Percentiles rank a stretch among this genome's conserved stretches.
Evolutionary conservation across 2,113 vertebrate genomes (phyloP).

Genomic region (Amia ocellicauda): DNA sequence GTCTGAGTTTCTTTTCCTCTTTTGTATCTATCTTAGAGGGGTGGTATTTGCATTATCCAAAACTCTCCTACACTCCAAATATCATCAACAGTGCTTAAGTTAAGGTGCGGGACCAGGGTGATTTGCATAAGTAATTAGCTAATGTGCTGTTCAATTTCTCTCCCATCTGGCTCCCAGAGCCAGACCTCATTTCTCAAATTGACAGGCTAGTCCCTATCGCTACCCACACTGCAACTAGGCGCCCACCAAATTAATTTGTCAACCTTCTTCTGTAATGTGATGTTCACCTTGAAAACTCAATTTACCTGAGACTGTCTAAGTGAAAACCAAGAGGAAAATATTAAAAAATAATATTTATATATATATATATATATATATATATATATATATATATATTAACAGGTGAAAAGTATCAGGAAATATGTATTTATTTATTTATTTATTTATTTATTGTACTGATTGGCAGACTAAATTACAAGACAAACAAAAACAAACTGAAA

Average conservation of each 20-base stretch:
- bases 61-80: constrained; percentile 51
- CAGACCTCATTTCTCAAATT: constrained; percentile 72
- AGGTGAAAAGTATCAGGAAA: too few species aligned
- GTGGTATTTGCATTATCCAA: constrained; percentile 57
- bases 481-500: too few species aligned
- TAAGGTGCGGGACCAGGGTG: constrained; percentile 61
- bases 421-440: too few species aligned
- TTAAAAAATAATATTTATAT: too few species aligned
- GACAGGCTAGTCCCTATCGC: constrained; percentile 71
- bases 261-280: constrained; percentile 70
- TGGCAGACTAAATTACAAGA: too few species aligned
- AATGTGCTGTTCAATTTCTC: constrained; percentile 67
- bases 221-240: constrained; percentile 62
- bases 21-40: neutral
- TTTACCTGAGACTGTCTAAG: constrained; percentile 59
- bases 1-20: too few species aligned
- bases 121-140: constrained; percentile 80
- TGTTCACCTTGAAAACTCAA: constrained; percentile 78
- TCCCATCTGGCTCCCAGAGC: constrained; percentile 65
- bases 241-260: constrained; percentile 71
- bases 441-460: too few species aligned
- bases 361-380: too few species aligned
- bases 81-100: constrained; percentile 61
- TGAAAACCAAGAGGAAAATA: constrained; percentile 19
- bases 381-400: too few species aligned